Evolutionary conservation across 35 echinoderm and acorn worm genomes (phyloP).

Genomic region (Strongylocentrotus purpuratus): DNA sequence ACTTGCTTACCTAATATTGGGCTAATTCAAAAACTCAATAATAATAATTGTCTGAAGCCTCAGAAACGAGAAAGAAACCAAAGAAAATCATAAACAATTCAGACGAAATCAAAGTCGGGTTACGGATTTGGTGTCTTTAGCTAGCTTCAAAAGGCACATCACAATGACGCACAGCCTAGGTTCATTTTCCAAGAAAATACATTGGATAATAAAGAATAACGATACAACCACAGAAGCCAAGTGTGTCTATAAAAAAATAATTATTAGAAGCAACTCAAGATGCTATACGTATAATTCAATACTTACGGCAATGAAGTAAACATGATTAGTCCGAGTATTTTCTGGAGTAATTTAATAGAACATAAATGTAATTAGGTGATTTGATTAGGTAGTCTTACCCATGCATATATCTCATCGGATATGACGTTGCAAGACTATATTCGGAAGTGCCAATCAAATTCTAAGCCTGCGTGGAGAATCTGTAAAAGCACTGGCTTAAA

Average conservation of each 20-base stretch:
- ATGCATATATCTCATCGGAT: background rate
- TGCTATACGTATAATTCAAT: background rate
- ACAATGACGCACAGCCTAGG: background rate
- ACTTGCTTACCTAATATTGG: no score
- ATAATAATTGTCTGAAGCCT: no score
- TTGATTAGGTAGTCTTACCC: background rate
- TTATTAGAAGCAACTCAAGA: background rate
- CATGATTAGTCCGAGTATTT: background rate
- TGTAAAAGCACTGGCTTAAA: background rate
- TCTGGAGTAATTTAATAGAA: conserved; percentile 13
- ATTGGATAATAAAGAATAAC: background rate
- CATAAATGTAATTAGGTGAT: conserved; percentile 9
- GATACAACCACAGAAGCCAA: background rate
- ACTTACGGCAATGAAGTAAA: conserved; percentile 11
- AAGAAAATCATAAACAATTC: no score
- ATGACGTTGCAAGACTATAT: background rate
- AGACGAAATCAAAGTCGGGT: background rate
- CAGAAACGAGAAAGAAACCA: background rate
- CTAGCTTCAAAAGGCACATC: background rate
- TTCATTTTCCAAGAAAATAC: background rate
- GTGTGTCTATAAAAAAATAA: background rate
- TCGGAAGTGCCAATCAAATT: background rate
- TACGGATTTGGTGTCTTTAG: background rate
- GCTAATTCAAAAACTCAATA: no score
- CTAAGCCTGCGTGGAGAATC: background rate